phyloP scores from a whole-genome alignment of 1,140 invertebrate genomes.

The Drosophila leontia region DNA sequence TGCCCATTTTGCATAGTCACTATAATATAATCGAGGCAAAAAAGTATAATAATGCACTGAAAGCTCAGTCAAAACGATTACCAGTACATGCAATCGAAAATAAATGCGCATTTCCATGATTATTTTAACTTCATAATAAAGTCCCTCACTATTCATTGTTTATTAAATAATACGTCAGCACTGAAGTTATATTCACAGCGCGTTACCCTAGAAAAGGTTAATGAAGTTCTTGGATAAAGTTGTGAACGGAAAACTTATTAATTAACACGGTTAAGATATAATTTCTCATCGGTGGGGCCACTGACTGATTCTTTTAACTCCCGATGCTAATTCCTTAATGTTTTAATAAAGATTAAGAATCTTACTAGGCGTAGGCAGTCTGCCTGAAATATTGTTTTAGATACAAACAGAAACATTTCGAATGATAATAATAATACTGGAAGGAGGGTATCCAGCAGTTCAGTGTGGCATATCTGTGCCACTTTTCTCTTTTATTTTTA shows the following conservation, averaged over 20 bases:
- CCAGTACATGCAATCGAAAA: background rate
- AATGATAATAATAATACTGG: background rate
- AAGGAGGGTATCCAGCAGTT: slow-evolving; percentile 11
- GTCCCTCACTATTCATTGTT: background rate
- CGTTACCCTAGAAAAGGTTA: no score
- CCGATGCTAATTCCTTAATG: background rate
- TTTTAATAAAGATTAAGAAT: background rate
- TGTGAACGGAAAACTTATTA: background rate
- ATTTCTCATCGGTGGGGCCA: no score
- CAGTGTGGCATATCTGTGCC: no score
- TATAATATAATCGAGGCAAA: background rate
- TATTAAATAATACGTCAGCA: background rate
- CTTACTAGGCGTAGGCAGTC: background rate
- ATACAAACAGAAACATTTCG: background rate
- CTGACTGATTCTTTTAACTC: background rate
- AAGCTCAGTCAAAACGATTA: background rate
- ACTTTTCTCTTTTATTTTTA: background rate
- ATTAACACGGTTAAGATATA: background rate
- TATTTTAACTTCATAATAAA: background rate
- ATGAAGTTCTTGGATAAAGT: background rate
- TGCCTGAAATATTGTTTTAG: no score
- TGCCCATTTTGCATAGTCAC: background rate
- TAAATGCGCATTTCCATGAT: background rate
- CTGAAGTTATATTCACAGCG: no score
- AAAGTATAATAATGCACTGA: background rate